Evolutionary conservation across 1,140 invertebrate genomes (phyloP), one percentile per base, ranked within the genome.

Genomic region (Heliothis virescens): DNA sequence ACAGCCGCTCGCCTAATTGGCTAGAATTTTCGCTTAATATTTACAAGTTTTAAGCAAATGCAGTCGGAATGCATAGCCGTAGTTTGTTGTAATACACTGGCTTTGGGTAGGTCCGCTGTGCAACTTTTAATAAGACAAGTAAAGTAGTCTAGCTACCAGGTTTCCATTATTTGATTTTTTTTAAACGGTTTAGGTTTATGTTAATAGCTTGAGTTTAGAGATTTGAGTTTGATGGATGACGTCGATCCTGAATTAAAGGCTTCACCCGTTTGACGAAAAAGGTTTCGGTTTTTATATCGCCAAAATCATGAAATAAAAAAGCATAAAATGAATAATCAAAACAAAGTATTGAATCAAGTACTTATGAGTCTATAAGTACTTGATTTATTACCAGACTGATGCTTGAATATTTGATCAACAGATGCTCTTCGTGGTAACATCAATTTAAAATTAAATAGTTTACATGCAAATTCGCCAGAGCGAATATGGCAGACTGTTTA

Each of bases 21-120:
- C 89, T 88, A 84, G 88, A 90, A 87, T 90, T 91, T 89, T 87
- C 89, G 85, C 81, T 89, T 91, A 87, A 91, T 90, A 90, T 90
- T 75, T 75, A 75, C 89, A 88, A 92, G 83, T 89, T 89, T 88
- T 86, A 89, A 91, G 85, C 85, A 88, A 90, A 90, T 89, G 86
- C 76, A 82, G 79, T 83, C 53, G 81, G 73, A 82, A 81, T 84
- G 77, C 83, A 86, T 88, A 89, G 83, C 82, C 86, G 85, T 77
- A 91, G 83, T 85, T 84, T 83, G 71, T 80, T 71, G 84, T 85
- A 88, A 88, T 90, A 88, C 87, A 87, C 80, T 80, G 82, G 83
- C 82, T 88, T 85, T 83, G 83, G 67, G 59, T 83, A 81, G 67
- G 80, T 88, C 87, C 85, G 83, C 83, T 85, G 86, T 52, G 79